phyloP scores from a whole-genome alignment of 2,113 vertebrate species.

The Ascaphus truei region DNA sequence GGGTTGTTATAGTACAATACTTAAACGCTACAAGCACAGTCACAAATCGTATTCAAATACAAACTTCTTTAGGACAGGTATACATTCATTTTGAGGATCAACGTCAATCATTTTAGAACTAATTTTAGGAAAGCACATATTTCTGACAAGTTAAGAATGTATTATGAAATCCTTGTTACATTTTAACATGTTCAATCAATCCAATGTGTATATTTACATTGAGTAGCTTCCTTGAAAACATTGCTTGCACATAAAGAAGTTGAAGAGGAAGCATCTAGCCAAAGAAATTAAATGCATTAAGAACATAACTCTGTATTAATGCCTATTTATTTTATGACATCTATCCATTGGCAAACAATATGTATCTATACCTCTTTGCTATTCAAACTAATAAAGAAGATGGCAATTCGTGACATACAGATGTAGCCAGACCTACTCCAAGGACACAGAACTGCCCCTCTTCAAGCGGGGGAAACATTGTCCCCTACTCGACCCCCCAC shows the following conservation, averaged over 20 bases:
- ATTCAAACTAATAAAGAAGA: too few relatives aligned
- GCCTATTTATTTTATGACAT: too few relatives aligned
- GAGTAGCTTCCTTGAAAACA: not conserved
- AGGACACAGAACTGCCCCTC: too few relatives aligned
- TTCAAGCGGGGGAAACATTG: too few relatives aligned
- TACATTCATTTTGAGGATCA: not conserved
- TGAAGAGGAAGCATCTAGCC: not conserved
- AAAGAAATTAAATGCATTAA: too few relatives aligned
- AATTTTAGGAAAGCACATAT: not conserved
- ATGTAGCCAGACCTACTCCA: too few relatives aligned
- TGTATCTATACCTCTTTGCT: too few relatives aligned
- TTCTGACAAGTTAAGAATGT: not conserved
- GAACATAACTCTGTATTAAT: too few relatives aligned
- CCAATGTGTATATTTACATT: slow-evolving; percentile 16
- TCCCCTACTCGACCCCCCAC: too few relatives aligned
- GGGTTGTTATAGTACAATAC: not conserved
- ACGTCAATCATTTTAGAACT: not conserved
- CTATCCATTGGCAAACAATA: too few relatives aligned
- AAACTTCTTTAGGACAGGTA: not conserved
- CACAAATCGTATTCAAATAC: slow-evolving; percentile 23
- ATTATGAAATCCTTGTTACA: not conserved
- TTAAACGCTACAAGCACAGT: slow-evolving; percentile 14
- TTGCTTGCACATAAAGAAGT: not conserved
- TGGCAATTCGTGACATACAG: too few relatives aligned
- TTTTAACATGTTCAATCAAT: not conserved